These are phyloP conservation scores for Chanos chanos DNA, from an alignment of 2,797 vertebrate species.

Conservation along the genomic window DNA sequence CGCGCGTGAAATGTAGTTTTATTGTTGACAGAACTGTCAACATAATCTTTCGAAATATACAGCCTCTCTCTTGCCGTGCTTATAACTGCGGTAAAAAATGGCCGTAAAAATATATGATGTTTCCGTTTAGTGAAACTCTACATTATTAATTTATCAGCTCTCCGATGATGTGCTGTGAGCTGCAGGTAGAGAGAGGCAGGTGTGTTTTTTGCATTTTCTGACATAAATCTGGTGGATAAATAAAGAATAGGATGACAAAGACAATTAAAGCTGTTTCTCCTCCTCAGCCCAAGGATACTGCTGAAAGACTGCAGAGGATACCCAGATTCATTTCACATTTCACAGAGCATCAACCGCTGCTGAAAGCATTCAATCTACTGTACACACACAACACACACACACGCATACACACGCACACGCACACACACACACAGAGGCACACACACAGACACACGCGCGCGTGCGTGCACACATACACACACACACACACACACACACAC, in stretches of 20 bases:
- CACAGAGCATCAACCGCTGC: slow-evolving; percentile 42
- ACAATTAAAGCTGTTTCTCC: slow-evolving; percentile 30
- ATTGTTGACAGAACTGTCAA: too few relatives aligned
- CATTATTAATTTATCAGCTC: slow-evolving; percentile 36
- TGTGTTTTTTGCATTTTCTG: slow-evolving; percentile 14
- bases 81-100: slow-evolving; percentile 8
- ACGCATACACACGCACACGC: slow-evolving; percentile 2
- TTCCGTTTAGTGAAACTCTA: slow-evolving; percentile 12
- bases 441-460: slow-evolving; percentile 1
- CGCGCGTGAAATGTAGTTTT: too few relatives aligned
- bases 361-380: slow-evolving; percentile 38
- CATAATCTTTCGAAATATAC: too few relatives aligned
- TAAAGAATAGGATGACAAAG: slow-evolving; percentile 17
- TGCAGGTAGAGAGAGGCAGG: not conserved
- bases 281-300: slow-evolving; percentile 40
- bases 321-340: slow-evolving; percentile 53
- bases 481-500: not conserved
- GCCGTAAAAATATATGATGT: slow-evolving; percentile 29
- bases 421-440: slow-evolving; percentile 21
- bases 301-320: too few relatives aligned
- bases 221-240: slow-evolving; percentile 43
- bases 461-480: not conserved
- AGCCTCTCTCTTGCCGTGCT: slow-evolving; percentile 5
- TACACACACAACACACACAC: not conserved
- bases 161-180: slow-evolving; percentile 14